Evolutionary conservation across 2,797 vertebrate species (phyloP).

Genomic region (Lagodon rhomboides): DNA sequence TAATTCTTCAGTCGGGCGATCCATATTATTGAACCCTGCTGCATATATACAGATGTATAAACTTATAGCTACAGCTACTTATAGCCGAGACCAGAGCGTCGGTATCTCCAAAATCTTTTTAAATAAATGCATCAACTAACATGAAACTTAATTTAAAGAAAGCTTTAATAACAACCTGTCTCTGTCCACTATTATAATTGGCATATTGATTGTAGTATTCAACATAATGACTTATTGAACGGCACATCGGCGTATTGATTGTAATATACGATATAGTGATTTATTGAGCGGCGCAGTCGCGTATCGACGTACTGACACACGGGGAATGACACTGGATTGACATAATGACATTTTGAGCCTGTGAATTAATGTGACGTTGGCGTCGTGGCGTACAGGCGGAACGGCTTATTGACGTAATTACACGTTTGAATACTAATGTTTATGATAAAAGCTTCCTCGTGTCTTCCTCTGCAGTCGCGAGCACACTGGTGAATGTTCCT

Average conservation of each 20-base stretch:
- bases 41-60: not conserved
- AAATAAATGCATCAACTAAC: not conserved
- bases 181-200: not conserved
- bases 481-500: not conserved
- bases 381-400: slow-evolving; percentile 8
- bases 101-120: not conserved
- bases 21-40: not conserved
- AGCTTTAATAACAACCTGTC: not conserved
- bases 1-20: too few relatives aligned
- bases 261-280: not conserved
- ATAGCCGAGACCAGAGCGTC: too few relatives aligned
- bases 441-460: not conserved
- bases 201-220: not conserved
- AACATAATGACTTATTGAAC: slow-evolving; percentile 18
- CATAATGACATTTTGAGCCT: slow-evolving; percentile 16
- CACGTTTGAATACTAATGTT: not conserved
- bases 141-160: not conserved
- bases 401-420: slow-evolving; percentile 6
- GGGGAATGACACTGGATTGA: not conserved
- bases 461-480: not conserved
- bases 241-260: not conserved
- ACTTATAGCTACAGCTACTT: too few relatives aligned
- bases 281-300: slow-evolving; percentile 19
- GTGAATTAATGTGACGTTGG: slow-evolving; percentile 22
- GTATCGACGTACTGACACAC: slow-evolving; percentile 3